Percentiles rank a stretch among this genome's conserved stretches.
phyloP scores from a whole-genome alignment of 2,888 invertebrate species.

The Clostera curtula region DNA sequence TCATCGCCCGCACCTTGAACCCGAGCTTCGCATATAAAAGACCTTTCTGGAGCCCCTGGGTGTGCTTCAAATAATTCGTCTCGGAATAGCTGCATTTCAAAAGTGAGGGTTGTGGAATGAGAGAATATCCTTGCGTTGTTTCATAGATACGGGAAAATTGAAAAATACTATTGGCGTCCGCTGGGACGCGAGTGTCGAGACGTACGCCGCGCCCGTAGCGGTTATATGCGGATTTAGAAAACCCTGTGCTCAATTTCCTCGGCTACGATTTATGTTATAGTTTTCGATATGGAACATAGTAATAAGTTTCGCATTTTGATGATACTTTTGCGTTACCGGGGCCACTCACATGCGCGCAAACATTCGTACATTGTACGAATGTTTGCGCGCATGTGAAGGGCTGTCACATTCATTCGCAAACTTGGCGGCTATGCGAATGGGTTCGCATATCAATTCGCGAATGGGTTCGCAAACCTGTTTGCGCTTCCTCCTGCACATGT shows the following conservation, averaged over 20 bases:
- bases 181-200: slow-evolving; percentile 31
- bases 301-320: too few relatives aligned
- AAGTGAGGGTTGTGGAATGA: slow-evolving; percentile 47
- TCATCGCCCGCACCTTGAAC: slow-evolving; percentile 68
- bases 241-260: slow-evolving; percentile 17
- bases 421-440: too few relatives aligned
- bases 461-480: too few relatives aligned
- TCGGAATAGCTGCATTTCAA: slow-evolving; percentile 59
- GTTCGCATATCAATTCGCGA: too few relatives aligned
- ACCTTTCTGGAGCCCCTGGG: slow-evolving; percentile 58
- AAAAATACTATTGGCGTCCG: slow-evolving; percentile 53
- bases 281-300: slow-evolving; percentile 12
- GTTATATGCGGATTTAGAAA: slow-evolving; percentile 38
- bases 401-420: too few relatives aligned
- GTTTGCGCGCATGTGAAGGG: too few relatives aligned
- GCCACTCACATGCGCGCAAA: too few relatives aligned
- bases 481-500: too few relatives aligned
- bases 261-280: slow-evolving; percentile 16
- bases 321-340: too few relatives aligned
- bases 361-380: too few relatives aligned
- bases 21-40: slow-evolving; percentile 66
- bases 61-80: slow-evolving; percentile 67
- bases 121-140: slow-evolving; percentile 52
- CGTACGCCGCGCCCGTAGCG: slow-evolving; percentile 13
- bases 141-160: slow-evolving; percentile 53